Evolutionary conservation across 2,888 invertebrate species (phyloP).

Genomic region (Bedellia somnulentella): DNA sequence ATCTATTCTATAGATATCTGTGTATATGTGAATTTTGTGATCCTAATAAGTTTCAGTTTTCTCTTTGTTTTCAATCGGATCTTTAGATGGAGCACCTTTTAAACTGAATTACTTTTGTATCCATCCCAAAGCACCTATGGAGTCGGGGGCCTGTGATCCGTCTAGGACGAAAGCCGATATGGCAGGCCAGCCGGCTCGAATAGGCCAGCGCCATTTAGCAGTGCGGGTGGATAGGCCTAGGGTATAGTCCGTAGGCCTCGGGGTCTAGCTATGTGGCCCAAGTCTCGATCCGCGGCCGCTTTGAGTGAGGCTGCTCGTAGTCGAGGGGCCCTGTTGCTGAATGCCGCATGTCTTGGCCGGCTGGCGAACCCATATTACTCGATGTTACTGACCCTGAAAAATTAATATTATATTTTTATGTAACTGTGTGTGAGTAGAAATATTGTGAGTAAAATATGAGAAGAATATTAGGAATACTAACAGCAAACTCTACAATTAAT

Average conservation of each 20-base stretch:
- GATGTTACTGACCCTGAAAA: slow-evolving; percentile 78
- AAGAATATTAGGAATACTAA: too few relatives aligned
- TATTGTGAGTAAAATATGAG: too few relatives aligned
- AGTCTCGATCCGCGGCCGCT: slow-evolving; percentile 87
- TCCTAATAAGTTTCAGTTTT: neutral
- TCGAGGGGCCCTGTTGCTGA: slow-evolving; percentile 37
- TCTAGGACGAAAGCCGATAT: slow-evolving; percentile 1
- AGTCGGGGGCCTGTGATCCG: neutral
- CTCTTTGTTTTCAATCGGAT: neutral
- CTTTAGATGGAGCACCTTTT: too few relatives aligned
- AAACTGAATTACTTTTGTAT: neutral
- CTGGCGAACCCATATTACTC: slow-evolving; percentile 78
- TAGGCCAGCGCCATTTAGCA: slow-evolving; percentile 21
- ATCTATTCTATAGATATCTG: too few relatives aligned
- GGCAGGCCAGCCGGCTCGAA: neutral
- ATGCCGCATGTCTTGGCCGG: slow-evolving; percentile 58
- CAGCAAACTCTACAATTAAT: too few relatives aligned
- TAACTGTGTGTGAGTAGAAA: neutral
- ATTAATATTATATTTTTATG: neutral
- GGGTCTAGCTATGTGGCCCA: slow-evolving; percentile 84
- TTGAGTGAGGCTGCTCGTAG: slow-evolving; percentile 67
- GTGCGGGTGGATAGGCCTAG: slow-evolving; percentile 56
- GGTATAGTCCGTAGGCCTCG: slow-evolving; percentile 52
- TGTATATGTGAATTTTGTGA: too few relatives aligned
- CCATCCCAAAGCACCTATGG: slow-evolving; percentile 3